Percentiles rank a stretch among this genome's conserved stretches.
Conservation (phyloP, 2,888 invertebrate species). For the Parapristionchus giblindavisi region DNA sequence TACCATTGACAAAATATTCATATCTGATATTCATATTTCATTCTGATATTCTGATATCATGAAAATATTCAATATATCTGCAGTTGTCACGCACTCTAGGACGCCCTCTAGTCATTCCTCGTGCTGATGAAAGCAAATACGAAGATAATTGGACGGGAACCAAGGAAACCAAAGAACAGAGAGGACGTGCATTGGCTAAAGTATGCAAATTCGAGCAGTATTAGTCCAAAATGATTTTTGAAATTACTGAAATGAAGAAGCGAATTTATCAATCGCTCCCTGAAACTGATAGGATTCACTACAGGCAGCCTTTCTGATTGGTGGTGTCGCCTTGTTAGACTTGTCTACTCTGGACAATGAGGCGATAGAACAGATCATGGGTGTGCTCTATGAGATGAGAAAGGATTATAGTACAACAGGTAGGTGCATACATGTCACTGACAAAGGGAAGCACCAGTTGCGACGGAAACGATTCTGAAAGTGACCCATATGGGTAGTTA, state of each 20-base stretch:
- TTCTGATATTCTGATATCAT: not conserved
- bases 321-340: conserved; percentile 28
- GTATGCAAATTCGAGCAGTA: not conserved
- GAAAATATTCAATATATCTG: not conserved
- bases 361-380: conserved; percentile 7
- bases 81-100: conserved; percentile 5
- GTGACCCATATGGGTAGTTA: too few species aligned
- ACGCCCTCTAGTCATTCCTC: conserved; percentile 11
- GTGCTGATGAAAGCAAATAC: not conserved
- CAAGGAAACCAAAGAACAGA: conserved; percentile 8
- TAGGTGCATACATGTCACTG: not conserved
- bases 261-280: not conserved
- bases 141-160: conserved; percentile 8
- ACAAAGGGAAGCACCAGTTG: too few species aligned
- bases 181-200: conserved; percentile 6
- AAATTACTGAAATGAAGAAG: not conserved
- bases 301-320: conserved; percentile 25
- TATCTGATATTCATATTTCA: too few species aligned
- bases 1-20: too few species aligned
- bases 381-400: conserved; percentile 30
- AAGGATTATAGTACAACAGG: not conserved
- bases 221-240: not conserved
- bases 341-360: not conserved
- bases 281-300: not conserved
- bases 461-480: too few species aligned